phyloP scores from a whole-genome alignment of 2,113 vertebrate genomes.

The Oreochromis niloticus region DNA sequence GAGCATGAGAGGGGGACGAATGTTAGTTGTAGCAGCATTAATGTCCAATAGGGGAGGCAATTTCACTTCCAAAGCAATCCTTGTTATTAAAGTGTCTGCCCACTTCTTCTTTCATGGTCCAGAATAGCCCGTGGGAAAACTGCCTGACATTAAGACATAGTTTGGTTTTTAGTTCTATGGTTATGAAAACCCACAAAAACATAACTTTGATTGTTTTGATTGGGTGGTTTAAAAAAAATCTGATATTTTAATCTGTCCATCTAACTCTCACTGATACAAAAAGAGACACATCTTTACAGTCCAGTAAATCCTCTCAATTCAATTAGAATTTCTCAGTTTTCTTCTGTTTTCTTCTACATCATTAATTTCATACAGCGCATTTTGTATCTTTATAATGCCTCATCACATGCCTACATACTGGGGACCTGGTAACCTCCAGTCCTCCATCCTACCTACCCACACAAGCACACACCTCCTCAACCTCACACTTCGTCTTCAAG shows the following conservation, averaged over 20 bases:
- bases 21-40: slow-evolving; percentile 46
- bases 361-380: neutral
- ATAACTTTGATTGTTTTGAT: neutral
- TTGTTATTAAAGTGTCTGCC: slow-evolving; percentile 21
- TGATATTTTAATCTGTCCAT: neutral
- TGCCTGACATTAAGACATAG: neutral
- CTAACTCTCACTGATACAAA: neutral
- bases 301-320: neutral
- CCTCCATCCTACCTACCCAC: slow-evolving; percentile 18
- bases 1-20: neutral
- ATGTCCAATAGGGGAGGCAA: slow-evolving; percentile 73
- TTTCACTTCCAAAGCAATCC: slow-evolving; percentile 59
- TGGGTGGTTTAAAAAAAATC: neutral
- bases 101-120: neutral
- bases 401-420: neutral
- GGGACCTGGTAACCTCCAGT: slow-evolving; percentile 20
- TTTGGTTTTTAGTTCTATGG: neutral
- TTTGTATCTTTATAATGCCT: neutral
- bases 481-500: slow-evolving; percentile 15
- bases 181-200: neutral
- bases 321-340: neutral
- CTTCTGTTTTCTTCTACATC: neutral
- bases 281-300: neutral
- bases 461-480: slow-evolving; percentile 29
- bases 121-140: neutral